These are phyloP conservation scores for Eremobia ochroleuca DNA, from an alignment of 2,888 invertebrate species.

Conservation along the genomic window DNA sequence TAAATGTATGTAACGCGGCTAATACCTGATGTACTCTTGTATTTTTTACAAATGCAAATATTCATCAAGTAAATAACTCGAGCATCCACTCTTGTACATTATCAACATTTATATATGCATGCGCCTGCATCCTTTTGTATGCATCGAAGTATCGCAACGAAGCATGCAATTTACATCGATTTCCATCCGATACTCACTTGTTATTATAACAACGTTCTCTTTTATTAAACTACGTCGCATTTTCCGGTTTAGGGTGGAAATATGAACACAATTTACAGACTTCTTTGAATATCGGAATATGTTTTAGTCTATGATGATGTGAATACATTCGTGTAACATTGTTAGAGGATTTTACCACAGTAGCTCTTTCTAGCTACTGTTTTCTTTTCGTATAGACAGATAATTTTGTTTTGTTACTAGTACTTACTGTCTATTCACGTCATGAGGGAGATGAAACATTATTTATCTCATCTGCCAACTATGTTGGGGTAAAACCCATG, in stretches of 20 bases:
- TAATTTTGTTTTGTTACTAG: background rate
- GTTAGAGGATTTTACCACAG: background rate
- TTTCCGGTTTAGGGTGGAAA: conserved; percentile 26
- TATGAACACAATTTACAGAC: conserved; percentile 46
- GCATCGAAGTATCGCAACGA: conserved; percentile 42
- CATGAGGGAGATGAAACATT: background rate
- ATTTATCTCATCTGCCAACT: background rate
- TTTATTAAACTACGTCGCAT: conserved; percentile 32
- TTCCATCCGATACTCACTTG: conserved; percentile 38
- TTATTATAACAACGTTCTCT: conserved; percentile 38
- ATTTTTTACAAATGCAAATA: conserved; percentile 20
- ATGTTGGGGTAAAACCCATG: background rate
- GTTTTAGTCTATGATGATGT: conserved; percentile 26
- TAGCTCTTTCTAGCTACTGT: background rate
- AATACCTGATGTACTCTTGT: conserved; percentile 20
- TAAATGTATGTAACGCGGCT: conserved; percentile 34
- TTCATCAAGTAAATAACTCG: background rate
- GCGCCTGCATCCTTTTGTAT: conserved; percentile 31
- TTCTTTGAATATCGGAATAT: conserved; percentile 39
- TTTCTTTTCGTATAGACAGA: background rate
- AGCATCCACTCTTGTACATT: background rate
- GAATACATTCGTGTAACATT: background rate
- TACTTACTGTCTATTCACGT: background rate
- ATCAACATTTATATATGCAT: conserved; percentile 18
- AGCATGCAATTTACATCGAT: conserved; percentile 50